Conservation (phyloP, 1,140 invertebrate species). For the Ctenoplectra terminalis region DNA sequence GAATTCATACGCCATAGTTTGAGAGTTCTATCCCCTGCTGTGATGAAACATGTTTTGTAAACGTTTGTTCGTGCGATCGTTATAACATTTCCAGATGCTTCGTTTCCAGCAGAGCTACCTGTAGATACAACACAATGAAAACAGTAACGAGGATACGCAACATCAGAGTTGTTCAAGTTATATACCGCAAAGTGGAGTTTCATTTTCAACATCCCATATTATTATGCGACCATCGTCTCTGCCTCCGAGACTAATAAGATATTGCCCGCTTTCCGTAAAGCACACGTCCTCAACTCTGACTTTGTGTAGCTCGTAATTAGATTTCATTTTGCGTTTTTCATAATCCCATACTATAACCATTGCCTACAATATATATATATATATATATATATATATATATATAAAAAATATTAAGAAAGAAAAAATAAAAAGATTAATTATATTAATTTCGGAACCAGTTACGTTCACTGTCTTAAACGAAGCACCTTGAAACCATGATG, state of each 20-base stretch:
- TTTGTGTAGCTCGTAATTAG: conserved; percentile 92
- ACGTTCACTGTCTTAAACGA: background rate
- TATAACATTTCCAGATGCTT: conserved; percentile 87
- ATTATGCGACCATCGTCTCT: conserved; percentile 93
- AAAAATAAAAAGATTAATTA: no score
- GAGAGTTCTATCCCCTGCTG: conserved; percentile 88
- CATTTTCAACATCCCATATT: conserved; percentile 87
- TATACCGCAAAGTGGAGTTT: conserved; percentile 86
- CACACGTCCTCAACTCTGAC: conserved; percentile 91
- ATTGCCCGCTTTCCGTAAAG: conserved; percentile 91
- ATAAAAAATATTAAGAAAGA: no score
- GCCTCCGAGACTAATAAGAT: conserved; percentile 93
- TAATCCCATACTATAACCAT: conserved; percentile 95
- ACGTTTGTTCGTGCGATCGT: conserved; percentile 84
- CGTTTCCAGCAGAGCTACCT: conserved; percentile 85
- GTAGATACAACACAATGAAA: background rate
- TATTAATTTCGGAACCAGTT: no score
- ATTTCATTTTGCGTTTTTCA: conserved; percentile 84
- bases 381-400: no score
- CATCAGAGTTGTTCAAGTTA: no score
- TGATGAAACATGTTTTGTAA: conserved; percentile 86
- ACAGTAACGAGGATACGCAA: background rate
- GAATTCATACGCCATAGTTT: conserved; percentile 91
- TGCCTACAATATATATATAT: no score
- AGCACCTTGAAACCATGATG: conserved; percentile 93